Base-by-base conservation (phyloP, 1,140 invertebrate genomes). In the Arctopsyche grandis region DNA sequence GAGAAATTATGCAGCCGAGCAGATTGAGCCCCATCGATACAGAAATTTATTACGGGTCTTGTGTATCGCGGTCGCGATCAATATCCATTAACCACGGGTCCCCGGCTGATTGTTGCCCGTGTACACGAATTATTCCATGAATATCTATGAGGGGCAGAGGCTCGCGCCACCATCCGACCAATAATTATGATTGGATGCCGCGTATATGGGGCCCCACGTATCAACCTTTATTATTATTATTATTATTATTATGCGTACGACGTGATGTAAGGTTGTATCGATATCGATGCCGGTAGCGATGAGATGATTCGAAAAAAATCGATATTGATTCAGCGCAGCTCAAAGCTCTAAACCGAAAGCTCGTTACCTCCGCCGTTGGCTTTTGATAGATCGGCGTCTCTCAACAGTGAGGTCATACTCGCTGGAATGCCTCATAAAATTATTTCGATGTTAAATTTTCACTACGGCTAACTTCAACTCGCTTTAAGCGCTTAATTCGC, bases 71-170 rank as follows among this genome's bases (percentile, higher is more conserved):
- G 24, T 48, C 48, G 71, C 71, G 71, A 80, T 80, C 81, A 79
- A 76, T 80, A 82, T 82, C 81, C 81, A 82, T 82, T 82, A 80
- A 82, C 58, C 78, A 80, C 76, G 70, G 66, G 19, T 26, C 48
- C 76, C 76, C 48, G 26, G 38, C 43, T 70, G 78, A 75, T 75
- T 79, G 78, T 79, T 52, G 58, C 58, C 29, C 71, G 73, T 69
- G 71, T 52, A 74, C 79, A 80, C 70, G 79, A 82, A 79, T 79
- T 80, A 82, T 82, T 82, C 76, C 81, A 82, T 82, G 81, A 82
- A 82, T 82, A 82, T 78, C 81, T 80, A 80, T 80, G 81, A 82
- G 81, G 81, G 75, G 60, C 29, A 38, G 29, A 38, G n/a, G 21
- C 69, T 5, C 80, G 74, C 21, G 63, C 60, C 19, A 69, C 48